These are phyloP conservation scores for Diabrotica virgifera DNA, from an alignment of 1,140 invertebrate genomes.

Conservation along the genomic window DNA sequence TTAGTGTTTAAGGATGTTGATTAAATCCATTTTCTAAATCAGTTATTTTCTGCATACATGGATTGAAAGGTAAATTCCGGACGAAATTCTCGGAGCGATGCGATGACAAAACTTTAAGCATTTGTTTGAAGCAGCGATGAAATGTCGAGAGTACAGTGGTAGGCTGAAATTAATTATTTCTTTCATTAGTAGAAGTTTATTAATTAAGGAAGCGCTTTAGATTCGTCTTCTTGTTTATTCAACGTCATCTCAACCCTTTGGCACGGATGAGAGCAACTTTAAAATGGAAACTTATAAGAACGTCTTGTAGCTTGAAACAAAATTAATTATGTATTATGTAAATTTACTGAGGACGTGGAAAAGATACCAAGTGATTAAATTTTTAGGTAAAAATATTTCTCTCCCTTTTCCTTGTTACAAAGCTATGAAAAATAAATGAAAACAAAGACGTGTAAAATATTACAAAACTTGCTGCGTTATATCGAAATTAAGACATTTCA, in stretches of 20 bases:
- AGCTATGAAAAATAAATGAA: slow-evolving; percentile 1
- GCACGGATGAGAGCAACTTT: slow-evolving; percentile 45
- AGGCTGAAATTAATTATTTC: slow-evolving; percentile 49
- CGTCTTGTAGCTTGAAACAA: slow-evolving; percentile 36
- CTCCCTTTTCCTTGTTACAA: not conserved
- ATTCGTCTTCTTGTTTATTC: slow-evolving; percentile 46
- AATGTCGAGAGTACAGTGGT: slow-evolving; percentile 37
- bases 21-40: no score
- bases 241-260: slow-evolving; percentile 48
- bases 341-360: slow-evolving; percentile 15
- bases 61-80: no score
- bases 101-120: no score
- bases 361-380: slow-evolving; percentile 4
- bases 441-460: not conserved
- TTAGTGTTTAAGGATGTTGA: no score
- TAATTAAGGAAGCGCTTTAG: slow-evolving; percentile 48
- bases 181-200: slow-evolving; percentile 49
- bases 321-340: slow-evolving; percentile 46
- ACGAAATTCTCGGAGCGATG: no score
- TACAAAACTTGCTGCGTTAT: no score
- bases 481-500: no score
- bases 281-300: slow-evolving; percentile 45
- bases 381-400: slow-evolving; percentile 3
- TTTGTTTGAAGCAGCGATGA: slow-evolving; percentile 7
- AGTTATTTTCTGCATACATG: no score